Conservation (phyloP, 2,888 invertebrate species). For the Melanostoma mellinum region DNA sequence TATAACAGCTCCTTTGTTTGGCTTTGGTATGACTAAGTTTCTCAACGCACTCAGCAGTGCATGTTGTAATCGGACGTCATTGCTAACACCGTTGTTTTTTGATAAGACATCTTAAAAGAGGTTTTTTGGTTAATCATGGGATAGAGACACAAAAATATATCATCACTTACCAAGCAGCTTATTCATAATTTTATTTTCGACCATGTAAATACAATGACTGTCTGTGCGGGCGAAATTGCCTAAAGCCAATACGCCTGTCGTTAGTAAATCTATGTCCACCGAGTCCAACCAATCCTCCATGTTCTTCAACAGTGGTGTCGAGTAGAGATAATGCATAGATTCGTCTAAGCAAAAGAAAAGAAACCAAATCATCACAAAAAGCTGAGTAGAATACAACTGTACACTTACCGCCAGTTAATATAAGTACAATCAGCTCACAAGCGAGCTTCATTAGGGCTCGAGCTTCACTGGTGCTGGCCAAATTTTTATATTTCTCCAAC, state of each 20-base stretch:
- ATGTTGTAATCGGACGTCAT: constrained; percentile 84
- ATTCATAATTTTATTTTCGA: constrained; percentile 89
- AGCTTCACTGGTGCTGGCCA: constrained; percentile 86
- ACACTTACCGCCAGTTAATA: constrained; percentile 90
- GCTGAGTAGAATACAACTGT: background rate
- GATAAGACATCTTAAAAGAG: constrained; percentile 80
- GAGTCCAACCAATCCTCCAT: constrained; percentile 91
- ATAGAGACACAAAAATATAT: background rate
- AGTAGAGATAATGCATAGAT: constrained; percentile 93
- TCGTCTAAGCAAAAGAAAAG: constrained; percentile 86
- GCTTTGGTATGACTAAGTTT: constrained; percentile 88
- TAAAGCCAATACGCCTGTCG: constrained; percentile 92
- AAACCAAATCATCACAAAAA: background rate
- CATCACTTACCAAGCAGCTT: constrained; percentile 85
- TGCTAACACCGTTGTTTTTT: constrained; percentile 84
- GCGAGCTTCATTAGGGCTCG: constrained; percentile 90
- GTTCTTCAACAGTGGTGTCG: constrained; percentile 86
- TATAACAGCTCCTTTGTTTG: constrained; percentile 89
- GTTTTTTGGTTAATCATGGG: background rate
- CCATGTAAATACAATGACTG: constrained; percentile 92
- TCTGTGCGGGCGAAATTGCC: constrained; percentile 96
- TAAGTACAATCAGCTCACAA: constrained; percentile 92
- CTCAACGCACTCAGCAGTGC: constrained; percentile 87
- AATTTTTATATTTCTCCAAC: constrained; percentile 87
- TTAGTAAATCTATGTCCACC: constrained; percentile 88